phyloP scores from a whole-genome alignment of 2,888 invertebrate species.

The Suillia variegata region DNA sequence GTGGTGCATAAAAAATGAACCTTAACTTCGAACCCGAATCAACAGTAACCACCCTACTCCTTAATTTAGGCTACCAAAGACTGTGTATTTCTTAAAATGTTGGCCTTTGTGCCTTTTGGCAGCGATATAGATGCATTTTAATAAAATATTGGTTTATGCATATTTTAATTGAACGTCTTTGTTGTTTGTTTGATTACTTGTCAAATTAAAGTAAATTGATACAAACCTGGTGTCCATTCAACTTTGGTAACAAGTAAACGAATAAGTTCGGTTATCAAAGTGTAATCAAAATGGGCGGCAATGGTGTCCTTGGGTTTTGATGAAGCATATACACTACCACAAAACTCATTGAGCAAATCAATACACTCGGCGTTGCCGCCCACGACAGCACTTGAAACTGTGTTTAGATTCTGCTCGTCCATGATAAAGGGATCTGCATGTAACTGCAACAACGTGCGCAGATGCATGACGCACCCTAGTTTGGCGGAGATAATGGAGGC shows the following conservation, averaged over 20 bases:
- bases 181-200: no score
- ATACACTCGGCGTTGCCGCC: constrained; percentile 28
- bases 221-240: constrained; percentile 30
- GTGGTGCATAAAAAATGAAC: no score
- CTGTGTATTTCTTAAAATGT: no score
- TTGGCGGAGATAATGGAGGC: constrained; percentile 80
- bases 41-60: no score
- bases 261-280: constrained; percentile 32
- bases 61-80: no score
- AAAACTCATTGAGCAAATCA: constrained; percentile 12
- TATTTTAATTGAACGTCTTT: no score
- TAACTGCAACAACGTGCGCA: constrained; percentile 72
- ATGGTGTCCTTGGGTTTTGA: constrained; percentile 2
- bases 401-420: constrained; percentile 31
- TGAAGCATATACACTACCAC: background rate
- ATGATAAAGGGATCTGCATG: constrained; percentile 62
- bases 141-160: no score
- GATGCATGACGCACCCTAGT: constrained; percentile 70
- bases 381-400: constrained; percentile 33
- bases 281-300: constrained; percentile 27
- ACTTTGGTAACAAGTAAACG: constrained; percentile 28
- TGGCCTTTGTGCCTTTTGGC: no score
- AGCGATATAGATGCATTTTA: no score
- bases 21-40: no score
- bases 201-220: no score